phyloP scores from a whole-genome alignment of 2,888 invertebrate species.

The Lasioglossum lativentre region DNA sequence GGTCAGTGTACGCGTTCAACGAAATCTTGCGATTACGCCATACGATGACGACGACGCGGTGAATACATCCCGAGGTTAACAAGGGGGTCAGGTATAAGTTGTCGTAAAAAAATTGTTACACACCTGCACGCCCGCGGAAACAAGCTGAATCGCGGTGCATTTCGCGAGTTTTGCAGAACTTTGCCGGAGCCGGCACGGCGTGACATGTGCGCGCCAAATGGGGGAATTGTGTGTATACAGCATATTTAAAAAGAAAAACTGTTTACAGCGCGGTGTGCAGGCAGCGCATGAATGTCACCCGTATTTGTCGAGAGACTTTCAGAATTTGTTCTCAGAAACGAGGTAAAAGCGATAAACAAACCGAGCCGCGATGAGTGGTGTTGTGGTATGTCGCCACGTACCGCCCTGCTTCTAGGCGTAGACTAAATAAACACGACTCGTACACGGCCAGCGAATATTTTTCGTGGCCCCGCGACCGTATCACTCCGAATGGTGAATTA shows the following conservation, averaged over 20 bases:
- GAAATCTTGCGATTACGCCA: conserved; percentile 20
- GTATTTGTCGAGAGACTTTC: conserved; percentile 21
- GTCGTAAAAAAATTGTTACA: neutral
- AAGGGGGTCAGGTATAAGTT: neutral
- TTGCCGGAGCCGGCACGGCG: conserved; percentile 3
- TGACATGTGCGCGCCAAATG: conserved; percentile 34
- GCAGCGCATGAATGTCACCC: conserved; percentile 27
- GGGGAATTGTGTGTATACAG: neutral
- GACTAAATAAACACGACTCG: conserved; percentile 22
- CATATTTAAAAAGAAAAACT: conserved; percentile 35
- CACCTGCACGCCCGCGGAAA: neutral
- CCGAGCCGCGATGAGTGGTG: conserved; percentile 9
- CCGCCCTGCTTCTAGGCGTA: neutral
- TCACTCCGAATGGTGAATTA: neutral
- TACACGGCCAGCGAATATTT: neutral
- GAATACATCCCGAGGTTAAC: conserved; percentile 16
- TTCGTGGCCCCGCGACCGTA: neutral
- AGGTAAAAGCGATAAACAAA: conserved; percentile 42
- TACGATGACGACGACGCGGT: too few species aligned
- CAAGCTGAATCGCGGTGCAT: neutral
- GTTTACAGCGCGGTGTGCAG: conserved; percentile 21
- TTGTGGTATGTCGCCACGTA: neutral
- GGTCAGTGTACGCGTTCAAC: neutral
- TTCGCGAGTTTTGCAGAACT: neutral
- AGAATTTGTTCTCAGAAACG: conserved; percentile 26